phyloP scores from a whole-genome alignment of 2,113 vertebrate genomes.

The Mugil cephalus region DNA sequence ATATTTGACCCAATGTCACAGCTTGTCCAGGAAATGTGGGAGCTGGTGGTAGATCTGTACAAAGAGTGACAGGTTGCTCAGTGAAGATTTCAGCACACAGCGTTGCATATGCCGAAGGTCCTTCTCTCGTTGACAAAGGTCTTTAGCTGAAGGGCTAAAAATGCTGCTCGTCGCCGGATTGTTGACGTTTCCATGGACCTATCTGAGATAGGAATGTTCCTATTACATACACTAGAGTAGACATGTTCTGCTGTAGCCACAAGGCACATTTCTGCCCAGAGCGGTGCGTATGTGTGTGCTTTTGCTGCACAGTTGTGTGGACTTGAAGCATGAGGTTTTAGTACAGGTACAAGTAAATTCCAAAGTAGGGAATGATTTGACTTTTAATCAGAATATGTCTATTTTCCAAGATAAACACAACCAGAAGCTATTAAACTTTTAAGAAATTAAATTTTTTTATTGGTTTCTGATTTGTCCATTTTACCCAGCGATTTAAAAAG shows the following conservation, averaged over 20 bases:
- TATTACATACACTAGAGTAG: slow-evolving; percentile 17
- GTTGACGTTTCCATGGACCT: slow-evolving; percentile 5
- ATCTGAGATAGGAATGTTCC: slow-evolving; percentile 6
- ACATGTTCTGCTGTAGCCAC: slow-evolving; percentile 13
- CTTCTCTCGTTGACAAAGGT: slow-evolving; percentile 25
- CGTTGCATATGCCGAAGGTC: slow-evolving; percentile 52
- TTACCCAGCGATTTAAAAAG: neutral
- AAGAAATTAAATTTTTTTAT: too few species aligned
- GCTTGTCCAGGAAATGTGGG: slow-evolving; percentile 37
- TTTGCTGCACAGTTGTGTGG: slow-evolving; percentile 3
- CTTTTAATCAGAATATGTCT: too few species aligned
- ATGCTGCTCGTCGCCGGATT: slow-evolving; percentile 14
- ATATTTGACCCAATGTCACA: slow-evolving; percentile 58
- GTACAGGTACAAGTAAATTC: too few species aligned
- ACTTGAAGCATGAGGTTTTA: slow-evolving; percentile 9
- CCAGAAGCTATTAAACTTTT: too few species aligned
- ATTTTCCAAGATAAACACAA: too few species aligned
- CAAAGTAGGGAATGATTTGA: too few species aligned
- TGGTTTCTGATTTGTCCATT: neutral
- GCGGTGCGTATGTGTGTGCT: neutral
- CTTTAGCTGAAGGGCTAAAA: slow-evolving; percentile 24
- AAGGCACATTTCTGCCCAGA: slow-evolving; percentile 13
- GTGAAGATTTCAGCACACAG: slow-evolving; percentile 34
- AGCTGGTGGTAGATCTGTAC: slow-evolving; percentile 42
- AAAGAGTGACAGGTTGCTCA: slow-evolving; percentile 47